A percentile compares a stretch with the other conserved stretches of the same genome.
Conservation (phyloP, 92 coral and sea anemone genomes). For the Actinernus sp. region DNA sequence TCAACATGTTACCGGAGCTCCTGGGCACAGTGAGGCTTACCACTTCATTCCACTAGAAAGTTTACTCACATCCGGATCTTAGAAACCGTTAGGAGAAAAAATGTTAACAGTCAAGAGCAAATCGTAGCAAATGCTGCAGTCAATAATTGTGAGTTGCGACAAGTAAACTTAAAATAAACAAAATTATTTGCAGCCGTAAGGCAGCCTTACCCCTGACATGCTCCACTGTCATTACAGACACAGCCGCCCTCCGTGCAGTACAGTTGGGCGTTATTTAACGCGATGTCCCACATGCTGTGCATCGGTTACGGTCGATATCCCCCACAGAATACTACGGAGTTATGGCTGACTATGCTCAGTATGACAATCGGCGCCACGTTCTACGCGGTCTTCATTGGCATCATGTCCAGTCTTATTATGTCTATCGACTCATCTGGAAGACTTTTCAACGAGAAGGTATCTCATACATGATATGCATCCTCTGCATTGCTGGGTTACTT, state of each 20-base stretch:
- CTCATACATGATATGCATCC: no score
- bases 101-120: no score
- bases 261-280: constrained; percentile 97
- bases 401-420: constrained; percentile 96
- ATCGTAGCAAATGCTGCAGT: no score
- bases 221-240: constrained; percentile 59
- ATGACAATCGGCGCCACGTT: constrained; percentile 99
- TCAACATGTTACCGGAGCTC: no score
- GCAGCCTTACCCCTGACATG: neutral
- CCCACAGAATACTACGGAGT: constrained; percentile 87
- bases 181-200: neutral
- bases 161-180: neutral
- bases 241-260: constrained; percentile 82
- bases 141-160: no score
- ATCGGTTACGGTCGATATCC: constrained; percentile 98
- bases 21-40: no score
- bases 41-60: no score
- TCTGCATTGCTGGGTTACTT: no score
- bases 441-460: constrained; percentile 96
- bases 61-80: no score
- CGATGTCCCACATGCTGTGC: constrained; percentile 98
- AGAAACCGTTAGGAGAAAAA: no score
- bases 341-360: constrained; percentile 93
- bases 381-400: constrained; percentile 99
- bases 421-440: constrained; percentile 98